Base-by-base conservation (phyloP, 2,888 invertebrate species). In the Orthosia incerta region DNA sequence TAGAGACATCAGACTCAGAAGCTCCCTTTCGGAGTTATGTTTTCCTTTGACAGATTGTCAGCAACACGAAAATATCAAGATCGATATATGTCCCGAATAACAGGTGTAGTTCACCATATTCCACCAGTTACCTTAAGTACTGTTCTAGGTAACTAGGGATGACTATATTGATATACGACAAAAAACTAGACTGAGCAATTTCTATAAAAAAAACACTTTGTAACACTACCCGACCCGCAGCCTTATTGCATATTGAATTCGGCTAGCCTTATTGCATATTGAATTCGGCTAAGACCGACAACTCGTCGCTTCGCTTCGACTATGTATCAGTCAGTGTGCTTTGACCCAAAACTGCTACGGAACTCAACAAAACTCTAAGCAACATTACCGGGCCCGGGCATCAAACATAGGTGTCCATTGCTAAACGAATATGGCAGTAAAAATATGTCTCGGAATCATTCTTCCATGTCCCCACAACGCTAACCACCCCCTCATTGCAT, bases 401-500 rank as follows among this genome's bases (percentile, higher is more conserved):
- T 7, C 73, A 39, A 46, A 23, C 48, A n/a, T n/a, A 1, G 26
- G 1, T 26, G 26, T 26, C 48, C 11, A 15, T 4, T n/a, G 2
- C 31, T 15, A 59, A 4, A 20, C 15, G 20, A 75, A 51, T 0
- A 5, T 59, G 16, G 9, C n/a, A 74, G 18, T 26, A 13, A 39
- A 74, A 74, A 62, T 20, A 51, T 31, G 31, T 57, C 31, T 45
- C 53, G 20, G 26, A 48, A 65, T 39, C 31, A 5, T 63, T 45
- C 46, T 39, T 9, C 4, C 15, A 16, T 13, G 18, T n/a, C 26
- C 59, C 51, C 51, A 63, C 39, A 13, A 20, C n/a, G 16, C 59
- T 50, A 60, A 55, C 48, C 4, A 26, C n/a, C 57, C 80, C 59
- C 50, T 78, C 57, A 67, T 51, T 39, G 62, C 18, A 45, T 53